Evolutionary conservation across 2,113 vertebrate species (phyloP), one percentile per base, ranked within the genome.

Genomic region (Rallus limicola): DNA sequence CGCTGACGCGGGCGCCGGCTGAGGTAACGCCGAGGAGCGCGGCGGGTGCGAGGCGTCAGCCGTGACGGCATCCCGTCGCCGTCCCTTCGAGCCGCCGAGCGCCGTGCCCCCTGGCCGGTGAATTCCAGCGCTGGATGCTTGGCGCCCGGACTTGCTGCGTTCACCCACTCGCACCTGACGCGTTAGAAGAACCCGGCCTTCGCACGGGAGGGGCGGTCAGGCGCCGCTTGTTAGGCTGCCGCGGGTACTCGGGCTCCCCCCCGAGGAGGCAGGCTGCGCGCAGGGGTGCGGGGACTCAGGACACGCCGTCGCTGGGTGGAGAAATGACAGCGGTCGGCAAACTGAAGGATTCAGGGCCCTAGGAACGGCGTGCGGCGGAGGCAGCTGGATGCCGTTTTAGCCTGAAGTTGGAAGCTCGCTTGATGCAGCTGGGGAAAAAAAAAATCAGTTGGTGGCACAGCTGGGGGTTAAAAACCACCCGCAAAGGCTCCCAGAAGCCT

Each of bases 221-320:
- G 7, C 11, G 3, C 6, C 11, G 8, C 3, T 3, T 1, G 8
- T 3, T 2, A 1, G 55, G 0, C 8, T 11, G 0, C 6, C 1
- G 48, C 5, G 2, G 42, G 38, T 2, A 0, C 1, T 8, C 1
- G 16, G 33, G 0, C 16, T 17, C 13, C 40, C 40, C 40, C 3
- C 46, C 16, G 1, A 7, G 24, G 69, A 15, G 8, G 21, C 11
- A 5, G 52, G 10, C 24, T 12, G 13, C 46, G 44, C 42, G 42
- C 42, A 18, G 42, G 7, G 40, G 6, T 44, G 42, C 42, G 42
- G 42, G 42, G 16, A 5, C 42, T 42, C 42, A 42, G 42, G 42
- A 44, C 44, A 18, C 5, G 9, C 4, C 18, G 0, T 36, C 28
- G 34, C 28, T 48, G 6, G 38, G 4, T 3, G 19, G 89, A 11